phyloP scores from a whole-genome alignment of 2,113 vertebrate genomes.

The Falcunculus frontatus region DNA sequence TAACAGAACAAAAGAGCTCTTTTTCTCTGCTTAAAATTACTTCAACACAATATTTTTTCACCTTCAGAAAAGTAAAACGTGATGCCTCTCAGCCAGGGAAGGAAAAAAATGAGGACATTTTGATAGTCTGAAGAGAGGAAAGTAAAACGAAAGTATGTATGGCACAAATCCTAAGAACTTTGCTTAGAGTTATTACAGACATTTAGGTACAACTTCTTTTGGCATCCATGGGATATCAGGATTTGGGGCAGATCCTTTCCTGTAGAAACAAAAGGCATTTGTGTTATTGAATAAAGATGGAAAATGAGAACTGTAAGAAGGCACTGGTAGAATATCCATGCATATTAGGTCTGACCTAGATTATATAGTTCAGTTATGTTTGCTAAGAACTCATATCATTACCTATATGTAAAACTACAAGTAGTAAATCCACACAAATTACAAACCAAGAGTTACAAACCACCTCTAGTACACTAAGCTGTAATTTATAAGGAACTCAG shows the following conservation, averaged over 20 bases:
- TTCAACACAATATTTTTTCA: neutral
- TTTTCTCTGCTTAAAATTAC: neutral
- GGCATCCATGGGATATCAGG: neutral
- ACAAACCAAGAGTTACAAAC: neutral
- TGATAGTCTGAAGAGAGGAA: neutral
- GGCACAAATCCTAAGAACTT: neutral
- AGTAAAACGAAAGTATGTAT: neutral
- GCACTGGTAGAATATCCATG: neutral
- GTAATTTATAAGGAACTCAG: neutral
- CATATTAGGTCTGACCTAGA: neutral
- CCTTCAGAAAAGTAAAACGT: neutral
- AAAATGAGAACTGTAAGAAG: neutral
- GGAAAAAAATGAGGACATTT: neutral
- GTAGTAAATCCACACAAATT: neutral
- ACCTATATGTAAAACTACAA: neutral
- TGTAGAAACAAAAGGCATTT: neutral
- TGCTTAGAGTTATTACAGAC: neutral
- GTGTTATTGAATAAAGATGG: neutral
- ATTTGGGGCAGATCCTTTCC: neutral
- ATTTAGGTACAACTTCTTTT: neutral
- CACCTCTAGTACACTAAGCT: neutral
- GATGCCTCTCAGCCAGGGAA: neutral
- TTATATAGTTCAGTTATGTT: neutral
- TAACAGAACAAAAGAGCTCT: constrained; percentile 5
- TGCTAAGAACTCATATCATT: neutral